A percentile compares a stretch with the other conserved stretches of the same genome.
These are phyloP conservation scores for Drosophila arizonae DNA, from an alignment of 1,140 invertebrate species.

Conservation along the genomic window DNA sequence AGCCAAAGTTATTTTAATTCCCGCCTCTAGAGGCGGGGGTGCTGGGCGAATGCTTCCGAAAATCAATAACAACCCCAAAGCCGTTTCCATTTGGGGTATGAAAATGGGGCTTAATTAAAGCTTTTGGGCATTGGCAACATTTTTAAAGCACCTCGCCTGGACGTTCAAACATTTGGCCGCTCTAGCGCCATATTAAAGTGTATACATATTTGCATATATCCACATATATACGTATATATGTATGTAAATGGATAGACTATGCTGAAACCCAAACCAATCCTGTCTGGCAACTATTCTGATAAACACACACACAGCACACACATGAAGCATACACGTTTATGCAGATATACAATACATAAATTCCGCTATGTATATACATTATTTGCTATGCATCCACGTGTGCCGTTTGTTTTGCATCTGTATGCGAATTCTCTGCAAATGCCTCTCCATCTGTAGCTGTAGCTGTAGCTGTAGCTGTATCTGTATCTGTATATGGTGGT, in stretches of 20 bases:
- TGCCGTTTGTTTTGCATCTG: constrained; percentile 31
- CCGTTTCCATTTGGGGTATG: background rate
- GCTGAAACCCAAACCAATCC: constrained; percentile 44
- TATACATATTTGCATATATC: constrained; percentile 52
- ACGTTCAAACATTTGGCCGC: constrained; percentile 69
- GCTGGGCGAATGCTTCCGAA: constrained; percentile 21
- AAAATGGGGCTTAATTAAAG: constrained; percentile 47
- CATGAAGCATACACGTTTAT: background rate
- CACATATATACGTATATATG: constrained; percentile 13
- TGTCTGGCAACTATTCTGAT: constrained; percentile 62
- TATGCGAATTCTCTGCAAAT: background rate
- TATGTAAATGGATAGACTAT: constrained; percentile 3
- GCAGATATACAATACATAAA: constrained; percentile 15
- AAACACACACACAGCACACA: constrained; percentile 22
- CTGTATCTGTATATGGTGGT: constrained; percentile 34
- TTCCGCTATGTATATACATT: constrained; percentile 54
- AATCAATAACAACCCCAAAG: constrained; percentile 40
- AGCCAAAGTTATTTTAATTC: constrained; percentile 38
- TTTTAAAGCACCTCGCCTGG: constrained; percentile 29
- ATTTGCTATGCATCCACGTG: constrained; percentile 72
- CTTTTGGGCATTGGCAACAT: constrained; percentile 44
- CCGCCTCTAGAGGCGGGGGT: background rate
- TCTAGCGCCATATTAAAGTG: constrained; percentile 73
- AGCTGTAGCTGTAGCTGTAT: constrained; percentile 1
- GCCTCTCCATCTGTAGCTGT: background rate